Conservation (phyloP, 1,140 invertebrate species). For the Dryas iulia region DNA sequence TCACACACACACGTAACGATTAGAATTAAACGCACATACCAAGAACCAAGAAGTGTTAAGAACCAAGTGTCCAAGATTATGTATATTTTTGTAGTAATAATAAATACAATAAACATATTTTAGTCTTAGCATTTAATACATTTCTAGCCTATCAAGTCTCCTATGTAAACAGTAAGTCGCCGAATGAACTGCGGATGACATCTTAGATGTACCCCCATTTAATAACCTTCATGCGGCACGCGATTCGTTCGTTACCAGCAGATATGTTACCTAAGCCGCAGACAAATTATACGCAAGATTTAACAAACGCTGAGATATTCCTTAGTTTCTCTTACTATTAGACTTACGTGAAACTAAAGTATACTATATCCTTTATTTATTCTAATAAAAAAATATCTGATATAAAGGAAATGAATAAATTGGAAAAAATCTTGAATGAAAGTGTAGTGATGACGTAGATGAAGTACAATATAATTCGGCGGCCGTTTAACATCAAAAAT, state of each 20-base stretch:
- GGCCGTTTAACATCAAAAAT: too few relatives aligned
- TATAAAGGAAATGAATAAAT: too few relatives aligned
- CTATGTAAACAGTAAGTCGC: neutral
- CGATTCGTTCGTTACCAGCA: slow-evolving; percentile 30
- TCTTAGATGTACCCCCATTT: slow-evolving; percentile 28
- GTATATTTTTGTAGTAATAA: too few relatives aligned
- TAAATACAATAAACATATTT: too few relatives aligned
- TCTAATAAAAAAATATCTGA: neutral
- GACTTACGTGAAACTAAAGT: neutral
- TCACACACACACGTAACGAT: too few relatives aligned
- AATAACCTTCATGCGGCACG: slow-evolving; percentile 29
- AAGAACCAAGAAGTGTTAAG: too few relatives aligned
- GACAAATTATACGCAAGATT: slow-evolving; percentile 33
- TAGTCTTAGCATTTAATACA: too few relatives aligned
- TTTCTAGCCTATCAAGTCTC: neutral
- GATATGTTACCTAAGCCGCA: slow-evolving; percentile 25
- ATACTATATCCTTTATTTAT: neutral
- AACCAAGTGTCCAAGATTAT: too few relatives aligned
- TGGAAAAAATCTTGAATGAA: too few relatives aligned
- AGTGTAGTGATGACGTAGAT: too few relatives aligned
- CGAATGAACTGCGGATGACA: slow-evolving; percentile 7
- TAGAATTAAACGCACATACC: too few relatives aligned
- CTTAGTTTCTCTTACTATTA: slow-evolving; percentile 16
- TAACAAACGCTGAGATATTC: slow-evolving; percentile 25
- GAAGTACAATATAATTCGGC: too few relatives aligned